Conservation (phyloP, 2,888 invertebrate genomes). For the Hyposoter didymator region DNA sequence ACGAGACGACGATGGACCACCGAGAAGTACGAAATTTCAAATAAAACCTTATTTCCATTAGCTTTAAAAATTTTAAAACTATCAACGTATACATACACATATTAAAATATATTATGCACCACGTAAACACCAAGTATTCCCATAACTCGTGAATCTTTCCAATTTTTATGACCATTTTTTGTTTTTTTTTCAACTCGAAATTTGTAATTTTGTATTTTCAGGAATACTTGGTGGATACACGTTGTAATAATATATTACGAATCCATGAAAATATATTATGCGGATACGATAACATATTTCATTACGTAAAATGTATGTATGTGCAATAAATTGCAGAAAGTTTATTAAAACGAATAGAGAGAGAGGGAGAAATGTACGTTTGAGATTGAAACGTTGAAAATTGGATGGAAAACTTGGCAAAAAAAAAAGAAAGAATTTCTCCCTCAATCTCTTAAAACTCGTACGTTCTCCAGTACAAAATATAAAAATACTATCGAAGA, state of each 20-base stretch:
- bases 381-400: conserved; percentile 44
- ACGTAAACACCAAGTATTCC: neutral
- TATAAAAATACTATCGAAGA: conserved; percentile 78
- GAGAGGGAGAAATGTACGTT: conserved; percentile 7
- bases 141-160: neutral
- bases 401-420: conserved; percentile 21
- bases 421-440: conserved; percentile 6
- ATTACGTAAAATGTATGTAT: neutral
- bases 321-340: conserved; percentile 39
- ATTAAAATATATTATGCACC: neutral
- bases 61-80: neutral
- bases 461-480: conserved; percentile 54
- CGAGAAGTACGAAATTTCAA: conserved; percentile 58
- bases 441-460: neutral
- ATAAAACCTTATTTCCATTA: conserved; percentile 47
- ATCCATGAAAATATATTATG: neutral
- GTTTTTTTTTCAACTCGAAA: no score
- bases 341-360: conserved; percentile 44
- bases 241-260: neutral
- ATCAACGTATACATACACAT: neutral
- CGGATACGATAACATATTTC: neutral
- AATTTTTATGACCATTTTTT: no score
- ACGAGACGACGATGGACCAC: conserved; percentile 60
- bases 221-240: neutral
- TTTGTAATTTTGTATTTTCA: neutral